phyloP scores from a whole-genome alignment of 2,113 vertebrate species.

The Microcebus griseorufus region DNA sequence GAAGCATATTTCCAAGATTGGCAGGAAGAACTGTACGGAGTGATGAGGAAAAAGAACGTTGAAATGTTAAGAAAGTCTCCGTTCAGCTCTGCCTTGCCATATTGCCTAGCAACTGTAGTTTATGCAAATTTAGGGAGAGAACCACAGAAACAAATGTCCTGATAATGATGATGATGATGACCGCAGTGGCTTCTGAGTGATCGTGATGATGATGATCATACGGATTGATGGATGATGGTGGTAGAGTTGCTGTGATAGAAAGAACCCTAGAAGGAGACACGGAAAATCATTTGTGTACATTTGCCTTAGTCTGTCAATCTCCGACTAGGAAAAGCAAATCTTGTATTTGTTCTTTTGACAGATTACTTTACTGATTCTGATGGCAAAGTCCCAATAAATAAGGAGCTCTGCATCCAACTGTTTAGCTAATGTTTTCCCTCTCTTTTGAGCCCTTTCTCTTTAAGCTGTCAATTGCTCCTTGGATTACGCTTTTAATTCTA shows the following conservation, averaged over 20 bases:
- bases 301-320: neutral
- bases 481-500: neutral
- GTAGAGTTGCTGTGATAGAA: neutral
- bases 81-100: neutral
- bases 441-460: neutral
- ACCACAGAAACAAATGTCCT: neutral
- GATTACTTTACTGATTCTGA: neutral
- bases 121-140: neutral
- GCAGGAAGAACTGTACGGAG: neutral
- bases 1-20: neutral
- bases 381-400: neutral
- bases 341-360: neutral
- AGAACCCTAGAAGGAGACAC: neutral
- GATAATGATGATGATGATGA: neutral
- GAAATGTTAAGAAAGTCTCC: neutral
- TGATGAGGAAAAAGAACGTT: neutral
- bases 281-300: neutral
- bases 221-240: neutral
- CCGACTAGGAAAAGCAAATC: neutral
- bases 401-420: neutral
- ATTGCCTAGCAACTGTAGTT: neutral
- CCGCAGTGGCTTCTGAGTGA: neutral
- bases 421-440: neutral
- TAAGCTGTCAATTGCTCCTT: neutral
- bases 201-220: neutral